phyloP scores from a whole-genome alignment of 2,888 invertebrate genomes.

The Liopterus haemorrhoidalis region DNA sequence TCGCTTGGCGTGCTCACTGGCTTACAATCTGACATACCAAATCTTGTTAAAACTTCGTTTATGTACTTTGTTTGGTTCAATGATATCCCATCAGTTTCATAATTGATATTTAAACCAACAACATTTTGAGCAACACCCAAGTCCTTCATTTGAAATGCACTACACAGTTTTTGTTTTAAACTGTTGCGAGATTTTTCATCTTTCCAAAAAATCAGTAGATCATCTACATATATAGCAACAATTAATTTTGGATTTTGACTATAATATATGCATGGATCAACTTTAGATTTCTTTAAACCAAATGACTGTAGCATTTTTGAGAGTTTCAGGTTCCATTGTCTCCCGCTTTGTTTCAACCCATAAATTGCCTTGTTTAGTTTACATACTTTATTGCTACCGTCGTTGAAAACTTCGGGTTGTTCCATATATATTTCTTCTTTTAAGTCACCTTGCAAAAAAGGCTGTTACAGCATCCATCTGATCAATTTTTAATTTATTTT shows the following conservation, averaged over 20 bases:
- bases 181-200: constrained; percentile 6
- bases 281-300: neutral
- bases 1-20: too few species aligned
- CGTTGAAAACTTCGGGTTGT: constrained; percentile 24
- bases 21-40: too few species aligned
- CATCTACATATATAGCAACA: neutral
- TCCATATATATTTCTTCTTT: constrained; percentile 34
- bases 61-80: too few species aligned
- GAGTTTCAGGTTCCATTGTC: constrained; percentile 27
- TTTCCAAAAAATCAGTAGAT: too few species aligned
- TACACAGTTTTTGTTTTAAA: constrained; percentile 10
- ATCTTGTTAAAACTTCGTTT: too few species aligned
- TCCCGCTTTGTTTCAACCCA: constrained; percentile 28
- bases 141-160: constrained; percentile 10
- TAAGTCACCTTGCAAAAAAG: constrained; percentile 34
- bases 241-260: too few species aligned
- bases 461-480: constrained; percentile 36
- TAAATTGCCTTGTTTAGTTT: constrained; percentile 29
- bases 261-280: too few species aligned
- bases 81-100: constrained; percentile 24
- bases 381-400: constrained; percentile 18
- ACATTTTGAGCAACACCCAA: constrained; percentile 8
- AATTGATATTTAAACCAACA: constrained; percentile 23
- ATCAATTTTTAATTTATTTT: constrained; percentile 28
- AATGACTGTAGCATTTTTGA: constrained; percentile 1